Evolutionary conservation across 2,113 vertebrate genomes (phyloP).

Genomic region (Irena cyanogastra): DNA sequence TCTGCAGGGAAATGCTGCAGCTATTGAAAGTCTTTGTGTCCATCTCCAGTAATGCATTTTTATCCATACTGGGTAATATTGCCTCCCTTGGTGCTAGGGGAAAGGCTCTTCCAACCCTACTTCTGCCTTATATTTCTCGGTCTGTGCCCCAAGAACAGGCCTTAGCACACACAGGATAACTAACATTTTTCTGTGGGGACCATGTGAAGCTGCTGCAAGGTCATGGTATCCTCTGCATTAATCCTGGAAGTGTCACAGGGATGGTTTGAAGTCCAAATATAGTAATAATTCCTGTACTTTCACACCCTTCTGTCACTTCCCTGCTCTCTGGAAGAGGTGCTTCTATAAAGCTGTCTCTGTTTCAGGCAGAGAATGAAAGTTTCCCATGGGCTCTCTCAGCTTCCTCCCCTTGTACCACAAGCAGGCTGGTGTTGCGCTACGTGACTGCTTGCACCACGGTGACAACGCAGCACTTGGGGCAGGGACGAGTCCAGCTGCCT

Average conservation of each 20-base stretch:
- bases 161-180: neutral
- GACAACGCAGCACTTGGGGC: accelerated
- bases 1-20: neutral
- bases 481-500: neutral
- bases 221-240: neutral
- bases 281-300: neutral
- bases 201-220: neutral
- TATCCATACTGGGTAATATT: no score
- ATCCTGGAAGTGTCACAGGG: neutral
- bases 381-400: neutral
- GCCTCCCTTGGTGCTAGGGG: neutral
- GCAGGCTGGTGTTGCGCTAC: accelerated
- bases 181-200: neutral
- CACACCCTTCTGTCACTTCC: accelerated
- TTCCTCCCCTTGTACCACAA: neutral
- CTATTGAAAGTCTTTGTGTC: neutral
- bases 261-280: neutral
- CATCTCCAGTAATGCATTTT: neutral
- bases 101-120: neutral
- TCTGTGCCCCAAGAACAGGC: neutral
- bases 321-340: neutral
- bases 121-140: neutral
- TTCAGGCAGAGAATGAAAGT: neutral
- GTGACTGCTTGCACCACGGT: accelerated
- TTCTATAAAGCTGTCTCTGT: accelerated